Base-by-base conservation (phyloP, 2,888 invertebrate genomes). In the Meloe dianella region DNA sequence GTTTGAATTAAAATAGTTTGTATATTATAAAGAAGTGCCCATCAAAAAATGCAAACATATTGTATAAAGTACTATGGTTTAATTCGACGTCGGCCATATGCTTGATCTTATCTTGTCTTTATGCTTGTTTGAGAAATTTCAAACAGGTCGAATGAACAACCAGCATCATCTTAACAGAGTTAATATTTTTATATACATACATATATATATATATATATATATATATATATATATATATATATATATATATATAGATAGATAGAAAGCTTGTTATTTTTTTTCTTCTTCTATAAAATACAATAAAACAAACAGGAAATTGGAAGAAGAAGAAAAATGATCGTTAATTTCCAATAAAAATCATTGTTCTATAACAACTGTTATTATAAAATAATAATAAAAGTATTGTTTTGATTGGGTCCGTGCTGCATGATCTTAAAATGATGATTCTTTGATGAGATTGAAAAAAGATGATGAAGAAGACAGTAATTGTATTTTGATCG, bases 31-130 rank as follows among this genome's bases (percentile, higher is more conserved):
- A 58, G 51, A 58, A 54, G 32, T 63, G 61, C 38, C 65, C 58
- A 58, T 65, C 38, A 61, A 65, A 65, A 65, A 65, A n/a, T 61
- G 57, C 66, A 59, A 62, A 62, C 62, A 47, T 47, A 47, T 47
- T 47, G 47, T 47, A 7, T 47, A 47, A 47, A 47, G 20, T 61
- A 32, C 5, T 65, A 54, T 57, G 27, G 59, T 57, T 62, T 63
- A 63, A 63, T 66, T 20, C 47, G 47, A 60, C 66, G 63, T 62
- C 60, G 58, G 63, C 66, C 66, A 66, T 62, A 62, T 66, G 66
- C 63, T 35, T 30, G 66, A 66, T 66, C 63, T 66, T 63, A 62
- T 66, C 63, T 59, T 51, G 35, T 60, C 59, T 47, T 47, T 47
- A 47, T 47, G 47, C 47, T 59, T 58, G 66, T 63, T 66, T 63